Base-by-base conservation (phyloP, 2,113 vertebrate species). In the Emydocephalus ijimae region DNA sequence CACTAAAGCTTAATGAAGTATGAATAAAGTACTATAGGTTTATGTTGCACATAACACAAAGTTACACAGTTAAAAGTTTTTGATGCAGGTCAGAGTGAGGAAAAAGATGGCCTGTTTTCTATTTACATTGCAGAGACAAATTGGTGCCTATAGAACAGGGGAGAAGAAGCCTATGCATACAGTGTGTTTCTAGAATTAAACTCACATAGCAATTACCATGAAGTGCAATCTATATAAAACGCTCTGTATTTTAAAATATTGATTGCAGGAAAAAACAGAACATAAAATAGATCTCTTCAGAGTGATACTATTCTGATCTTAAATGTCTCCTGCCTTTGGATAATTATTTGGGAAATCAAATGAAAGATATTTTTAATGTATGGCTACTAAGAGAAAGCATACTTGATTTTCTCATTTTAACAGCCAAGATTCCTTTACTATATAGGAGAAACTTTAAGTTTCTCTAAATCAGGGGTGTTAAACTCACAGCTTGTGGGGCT, bases 291-390 rank as follows among this genome's bases (percentile, higher is more conserved):
- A 50, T 24, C 54, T 34, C 23, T 39, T 43, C 50, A 92, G 55
- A 39, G 26, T 3, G 4, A 24, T 26, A 23, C 34, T 89, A 69
- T 74, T 81, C 45, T 85, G 64, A 89, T 81, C 24, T 24, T 57
- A 61, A 92, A 89, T 21, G 4, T 89, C 56, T 89, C 26, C 34
- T 56, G 24, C 48, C 39, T 64, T 64, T 48, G 29, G 61, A 34
- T 89, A 81, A 92, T 57, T 89, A 69, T 89, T 92, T 69, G 55
- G 64, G 52, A 10, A 85, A 89, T 24, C 15, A 92, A 89, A 85
- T 92, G 89, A 92, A 88, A 24, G 39, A 20, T 7, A 9, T 55
- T n/a, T 74, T 89, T 85, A 89, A 85, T 57, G 34, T 26, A 45
- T 23, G 59, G 11, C 52, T 89, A 69, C 91, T 43, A n/a, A 89